Conservation (phyloP, 2,888 invertebrate species). For the Morpho deidamia region DNA sequence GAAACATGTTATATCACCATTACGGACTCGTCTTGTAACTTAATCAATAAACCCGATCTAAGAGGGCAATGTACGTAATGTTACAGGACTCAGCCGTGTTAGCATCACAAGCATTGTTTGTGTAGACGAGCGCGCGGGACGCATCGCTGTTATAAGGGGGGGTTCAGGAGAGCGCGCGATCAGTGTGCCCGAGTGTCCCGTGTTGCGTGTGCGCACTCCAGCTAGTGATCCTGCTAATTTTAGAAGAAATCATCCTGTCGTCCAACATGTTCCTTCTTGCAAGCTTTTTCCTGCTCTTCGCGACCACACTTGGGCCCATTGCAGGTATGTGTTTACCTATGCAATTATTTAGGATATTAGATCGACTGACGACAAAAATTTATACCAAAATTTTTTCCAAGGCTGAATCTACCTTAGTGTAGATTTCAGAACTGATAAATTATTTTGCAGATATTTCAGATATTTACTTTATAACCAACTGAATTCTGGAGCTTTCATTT, state of each 20-base stretch:
- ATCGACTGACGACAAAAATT: too few species aligned
- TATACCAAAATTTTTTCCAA: too few species aligned
- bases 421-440: too few species aligned
- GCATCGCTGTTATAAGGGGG: constrained; percentile 73
- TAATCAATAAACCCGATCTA: constrained; percentile 17
- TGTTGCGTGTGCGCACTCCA: constrained; percentile 66
- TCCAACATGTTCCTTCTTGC: constrained; percentile 72
- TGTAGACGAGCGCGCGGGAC: constrained; percentile 64
- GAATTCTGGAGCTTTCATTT: too few species aligned
- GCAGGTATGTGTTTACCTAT: constrained; percentile 67
- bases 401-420: too few species aligned
- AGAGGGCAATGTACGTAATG: constrained; percentile 44
- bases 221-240: constrained; percentile 41
- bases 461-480: too few species aligned
- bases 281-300: constrained; percentile 73
- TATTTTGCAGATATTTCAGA: too few species aligned
- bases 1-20: constrained; percentile 30
- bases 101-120: constrained; percentile 41
- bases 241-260: constrained; percentile 38
- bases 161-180: constrained; percentile 72
- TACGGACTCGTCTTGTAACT: constrained; percentile 28
- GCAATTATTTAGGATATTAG: too few species aligned
- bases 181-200: constrained; percentile 75
- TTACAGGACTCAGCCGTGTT: constrained; percentile 35
- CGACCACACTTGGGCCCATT: constrained; percentile 69